Evolutionary conservation across 1,140 invertebrate genomes (phyloP).

Genomic region (Pseudomyrmex cubaensis): DNA sequence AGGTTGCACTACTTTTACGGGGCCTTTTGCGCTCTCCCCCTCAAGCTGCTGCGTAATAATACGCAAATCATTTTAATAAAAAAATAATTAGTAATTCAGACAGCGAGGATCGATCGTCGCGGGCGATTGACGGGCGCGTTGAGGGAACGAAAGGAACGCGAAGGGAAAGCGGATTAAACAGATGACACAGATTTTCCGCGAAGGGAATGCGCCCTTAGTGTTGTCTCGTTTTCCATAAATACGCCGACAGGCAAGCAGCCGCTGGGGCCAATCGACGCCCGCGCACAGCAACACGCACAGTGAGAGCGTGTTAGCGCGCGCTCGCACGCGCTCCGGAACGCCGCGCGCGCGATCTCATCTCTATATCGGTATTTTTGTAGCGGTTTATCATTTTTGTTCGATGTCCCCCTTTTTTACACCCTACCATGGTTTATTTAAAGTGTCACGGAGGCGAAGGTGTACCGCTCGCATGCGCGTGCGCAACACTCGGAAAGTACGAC

Average conservation of each 20-base stretch:
- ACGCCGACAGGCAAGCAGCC: constrained; percentile 21
- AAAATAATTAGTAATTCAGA: too few species aligned
- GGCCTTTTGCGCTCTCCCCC: too few species aligned
- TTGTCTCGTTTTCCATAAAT: constrained; percentile 42
- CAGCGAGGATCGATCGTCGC: neutral
- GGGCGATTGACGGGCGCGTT: neutral
- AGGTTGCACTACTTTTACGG: neutral
- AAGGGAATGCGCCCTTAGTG: constrained; percentile 48
- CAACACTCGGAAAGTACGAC: constrained; percentile 49
- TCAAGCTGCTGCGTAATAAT: too few species aligned
- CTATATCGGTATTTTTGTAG: constrained; percentile 72
- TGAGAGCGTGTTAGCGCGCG: neutral
- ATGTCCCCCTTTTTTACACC: constrained; percentile 59
- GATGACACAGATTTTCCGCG: constrained; percentile 55
- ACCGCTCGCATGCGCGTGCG: constrained; percentile 62
- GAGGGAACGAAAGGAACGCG: neutral
- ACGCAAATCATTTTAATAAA: too few species aligned
- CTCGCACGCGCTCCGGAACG: constrained; percentile 2
- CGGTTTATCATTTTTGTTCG: constrained; percentile 72
- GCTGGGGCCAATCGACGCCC: constrained; percentile 61
- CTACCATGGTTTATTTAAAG: constrained; percentile 72
- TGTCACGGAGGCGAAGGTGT: constrained; percentile 71
- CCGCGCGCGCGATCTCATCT: constrained; percentile 52
- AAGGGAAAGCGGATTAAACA: constrained; percentile 45
- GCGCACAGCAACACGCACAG: neutral